These are phyloP conservation scores for Diploptera punctata DNA, from an alignment of 2,888 invertebrate species.

Conservation along the genomic window DNA sequence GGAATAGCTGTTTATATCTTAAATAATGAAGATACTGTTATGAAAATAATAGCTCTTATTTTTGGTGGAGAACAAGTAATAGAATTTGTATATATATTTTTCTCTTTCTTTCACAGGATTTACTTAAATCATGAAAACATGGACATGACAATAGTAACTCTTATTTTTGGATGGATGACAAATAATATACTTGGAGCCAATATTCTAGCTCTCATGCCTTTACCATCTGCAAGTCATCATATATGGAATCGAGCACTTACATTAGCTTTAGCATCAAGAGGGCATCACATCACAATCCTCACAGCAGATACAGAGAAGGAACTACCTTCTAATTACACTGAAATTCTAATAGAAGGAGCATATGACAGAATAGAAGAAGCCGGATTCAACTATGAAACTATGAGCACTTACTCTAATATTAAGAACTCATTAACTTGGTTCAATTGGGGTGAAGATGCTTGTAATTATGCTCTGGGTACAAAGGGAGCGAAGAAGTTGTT, in stretches of 20 bases:
- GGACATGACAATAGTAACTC: too few species aligned
- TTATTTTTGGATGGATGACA: too few species aligned
- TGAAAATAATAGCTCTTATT: too few species aligned
- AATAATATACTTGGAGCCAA: not conserved
- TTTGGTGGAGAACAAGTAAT: too few species aligned
- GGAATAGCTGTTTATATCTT: too few species aligned
- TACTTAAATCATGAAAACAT: too few species aligned
- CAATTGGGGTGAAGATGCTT: conserved; percentile 18
- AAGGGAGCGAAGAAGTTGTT: conserved; percentile 22
- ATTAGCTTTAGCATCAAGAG: conserved; percentile 33
- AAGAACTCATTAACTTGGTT: not conserved
- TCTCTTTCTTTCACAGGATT: too few species aligned
- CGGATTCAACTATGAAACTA: not conserved
- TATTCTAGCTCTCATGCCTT: conserved; percentile 35
- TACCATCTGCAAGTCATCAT: conserved; percentile 40
- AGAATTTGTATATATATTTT: too few species aligned
- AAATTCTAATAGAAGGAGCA: conserved; percentile 34
- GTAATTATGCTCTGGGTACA: conserved; percentile 20
- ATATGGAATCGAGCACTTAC: conserved; percentile 38
- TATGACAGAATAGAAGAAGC: conserved; percentile 11
- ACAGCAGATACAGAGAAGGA: conserved; percentile 37
- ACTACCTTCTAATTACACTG: conserved; percentile 31
- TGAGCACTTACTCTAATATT: not conserved
- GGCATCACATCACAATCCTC: conserved; percentile 41
- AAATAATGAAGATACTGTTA: too few species aligned